Evolutionary conservation across 2,113 vertebrate genomes (phyloP).

Genomic region (Actenoides lindsayi): DNA sequence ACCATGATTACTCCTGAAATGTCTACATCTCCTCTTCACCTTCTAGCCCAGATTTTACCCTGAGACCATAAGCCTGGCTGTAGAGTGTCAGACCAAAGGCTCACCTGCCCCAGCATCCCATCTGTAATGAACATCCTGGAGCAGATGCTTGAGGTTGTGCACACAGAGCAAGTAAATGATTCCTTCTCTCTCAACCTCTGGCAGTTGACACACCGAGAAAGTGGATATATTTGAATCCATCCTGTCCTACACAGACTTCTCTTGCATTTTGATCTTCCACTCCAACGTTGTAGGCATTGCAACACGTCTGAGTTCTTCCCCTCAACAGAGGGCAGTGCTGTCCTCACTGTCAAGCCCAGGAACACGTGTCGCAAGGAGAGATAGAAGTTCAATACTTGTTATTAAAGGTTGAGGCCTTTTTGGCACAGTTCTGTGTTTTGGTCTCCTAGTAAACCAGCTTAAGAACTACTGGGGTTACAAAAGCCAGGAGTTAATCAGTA

Average conservation of each 20-base stretch:
- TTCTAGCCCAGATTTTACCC: neutral
- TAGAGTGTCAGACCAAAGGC: neutral
- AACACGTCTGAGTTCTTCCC: neutral
- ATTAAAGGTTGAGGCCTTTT: neutral
- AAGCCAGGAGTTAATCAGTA: slow-evolving; percentile 66
- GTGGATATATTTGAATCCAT: neutral
- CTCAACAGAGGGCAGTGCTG: slow-evolving; percentile 54
- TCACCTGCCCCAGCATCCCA: neutral
- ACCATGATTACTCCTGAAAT: neutral
- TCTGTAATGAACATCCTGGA: neutral
- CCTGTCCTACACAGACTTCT: neutral
- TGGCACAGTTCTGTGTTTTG: slow-evolving; percentile 44
- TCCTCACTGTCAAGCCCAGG: neutral
- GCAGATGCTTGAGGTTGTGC: neutral
- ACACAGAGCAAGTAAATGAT: neutral
- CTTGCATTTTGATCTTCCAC: neutral
- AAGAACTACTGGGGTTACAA: neutral
- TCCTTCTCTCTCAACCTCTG: neutral
- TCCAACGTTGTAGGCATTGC: neutral
- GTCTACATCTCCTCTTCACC: neutral
- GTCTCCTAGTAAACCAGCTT: neutral
- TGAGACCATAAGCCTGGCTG: neutral
- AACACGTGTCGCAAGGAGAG: neutral
- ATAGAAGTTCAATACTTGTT: neutral
- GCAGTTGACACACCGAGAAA: neutral